Base-by-base conservation (phyloP, 2,113 vertebrate genomes). In the Zosterops lateralis region DNA sequence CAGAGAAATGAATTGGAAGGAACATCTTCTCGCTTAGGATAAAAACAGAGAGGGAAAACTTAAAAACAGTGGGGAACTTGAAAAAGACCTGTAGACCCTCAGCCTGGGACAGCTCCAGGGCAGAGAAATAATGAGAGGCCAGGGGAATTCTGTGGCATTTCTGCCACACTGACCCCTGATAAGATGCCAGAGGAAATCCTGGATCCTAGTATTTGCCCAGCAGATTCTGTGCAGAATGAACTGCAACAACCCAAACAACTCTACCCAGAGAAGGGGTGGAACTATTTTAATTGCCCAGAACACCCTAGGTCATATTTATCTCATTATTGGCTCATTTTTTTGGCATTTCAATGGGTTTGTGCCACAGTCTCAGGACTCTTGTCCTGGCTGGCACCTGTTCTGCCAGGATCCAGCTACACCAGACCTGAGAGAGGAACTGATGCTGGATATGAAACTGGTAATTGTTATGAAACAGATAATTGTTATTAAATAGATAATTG, bases 241-340 rank as follows among this genome's bases (percentile, higher is more conserved):
- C 36, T 3, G 1, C 6, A 50, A 12, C 40, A 51, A 6, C 10
- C 61, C 32, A 34, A 48, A 24, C 3, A 45, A 34, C 24, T 21
- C 22, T 20, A 3, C 36, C 45, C 9, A 3, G 34, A 64, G 54
- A 48, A 73, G 3, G 32, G 7, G 3, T 21, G 24, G 8, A 26
- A 8, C 10, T 8, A 0, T 62, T 66, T 66, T 8, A 29, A 22
- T 24, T 15, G 17, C 32, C 11, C 5, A 22, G 48, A 36, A 5
- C 34, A 7, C 20, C 21, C 29, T 24, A 9, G 11, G 3, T 19
- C 17, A 2, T 3, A 1, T 38, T 38, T 45, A 16, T 36, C 50
- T 13, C 14, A 14, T 67, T 29, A 6, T 9, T 47, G 38, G 11
- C 0, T 11, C 0, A 2, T 47, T n/a, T 3, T n/a, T 31, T 4